Percentiles rank a stretch among this genome's conserved stretches.
These are phyloP conservation scores for Cladorhizidae sp. DNA, from an alignment of 37 sponge, comb jelly and placozoan genomes.

Conservation along the genomic window DNA sequence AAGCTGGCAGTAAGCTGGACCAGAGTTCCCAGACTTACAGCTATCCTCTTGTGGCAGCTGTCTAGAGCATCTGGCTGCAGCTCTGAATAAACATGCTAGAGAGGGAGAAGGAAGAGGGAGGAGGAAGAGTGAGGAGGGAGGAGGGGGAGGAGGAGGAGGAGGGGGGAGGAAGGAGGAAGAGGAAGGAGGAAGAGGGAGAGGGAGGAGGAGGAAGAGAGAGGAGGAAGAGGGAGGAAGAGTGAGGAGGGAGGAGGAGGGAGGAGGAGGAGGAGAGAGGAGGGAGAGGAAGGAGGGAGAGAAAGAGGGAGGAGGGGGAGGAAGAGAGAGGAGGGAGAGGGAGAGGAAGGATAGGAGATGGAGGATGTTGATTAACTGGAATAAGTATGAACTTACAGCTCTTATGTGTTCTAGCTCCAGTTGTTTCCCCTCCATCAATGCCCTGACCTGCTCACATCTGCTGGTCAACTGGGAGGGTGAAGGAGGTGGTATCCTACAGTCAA, in stretches of 20 bases:
- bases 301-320: background rate
- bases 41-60: slow-evolving; percentile 14
- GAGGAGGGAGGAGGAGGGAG: background rate
- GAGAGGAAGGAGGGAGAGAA: too few relatives aligned
- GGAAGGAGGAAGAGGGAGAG: too few relatives aligned
- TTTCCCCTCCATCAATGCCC: slow-evolving; percentile 11
- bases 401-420: slow-evolving; percentile 12
- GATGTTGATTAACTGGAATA: too few relatives aligned
- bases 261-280: too few relatives aligned
- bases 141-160: background rate
- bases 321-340: background rate
- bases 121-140: background rate
- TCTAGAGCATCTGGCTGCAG: slow-evolving; percentile 11
- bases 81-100: background rate
- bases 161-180: too few relatives aligned
- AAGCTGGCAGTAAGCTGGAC: slow-evolving; percentile 44
- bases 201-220: too few relatives aligned
- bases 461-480: slow-evolving; percentile 5
- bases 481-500: background rate
- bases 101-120: background rate
- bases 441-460: background rate
- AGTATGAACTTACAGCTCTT: background rate
- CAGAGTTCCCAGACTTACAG: slow-evolving; percentile 48
- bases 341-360: background rate
- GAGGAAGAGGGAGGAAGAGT: background rate